Evolutionary conservation across 2,888 invertebrate species (phyloP).

Genomic region (Megaustenia siamemsis): DNA sequence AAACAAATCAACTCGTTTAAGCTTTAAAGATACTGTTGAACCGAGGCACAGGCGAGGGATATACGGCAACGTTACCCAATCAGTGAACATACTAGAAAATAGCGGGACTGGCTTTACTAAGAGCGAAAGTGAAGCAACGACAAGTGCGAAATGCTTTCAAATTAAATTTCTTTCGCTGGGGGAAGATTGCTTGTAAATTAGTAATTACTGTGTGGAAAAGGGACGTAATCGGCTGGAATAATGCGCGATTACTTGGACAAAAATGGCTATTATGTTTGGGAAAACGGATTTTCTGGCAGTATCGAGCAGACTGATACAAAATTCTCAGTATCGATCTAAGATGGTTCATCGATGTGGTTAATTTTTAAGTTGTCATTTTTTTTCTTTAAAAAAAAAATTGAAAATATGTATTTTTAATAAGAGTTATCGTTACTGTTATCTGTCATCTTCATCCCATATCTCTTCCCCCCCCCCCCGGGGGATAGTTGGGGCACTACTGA

Average conservation of each 20-base stretch:
- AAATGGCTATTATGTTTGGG: constrained; percentile 40
- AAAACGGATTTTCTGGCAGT: constrained; percentile 22
- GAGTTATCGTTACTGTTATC: not conserved
- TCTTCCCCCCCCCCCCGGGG: too few species aligned
- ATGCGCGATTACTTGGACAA: constrained; percentile 26
- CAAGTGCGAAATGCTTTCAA: not conserved
- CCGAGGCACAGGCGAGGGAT: too few species aligned
- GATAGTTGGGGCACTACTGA: too few species aligned
- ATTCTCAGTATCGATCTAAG: constrained; percentile 36
- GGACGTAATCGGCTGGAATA: constrained; percentile 35
- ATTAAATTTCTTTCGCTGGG: constrained; percentile 29
- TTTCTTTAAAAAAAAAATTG: not conserved
- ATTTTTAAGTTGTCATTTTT: not conserved
- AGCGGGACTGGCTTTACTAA: too few species aligned
- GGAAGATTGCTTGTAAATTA: constrained; percentile 20
- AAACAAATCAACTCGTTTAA: too few species aligned
- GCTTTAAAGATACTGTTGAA: too few species aligned
- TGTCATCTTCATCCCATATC: not conserved
- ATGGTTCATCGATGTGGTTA: not conserved
- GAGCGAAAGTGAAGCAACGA: too few species aligned
- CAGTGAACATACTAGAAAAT: too few species aligned
- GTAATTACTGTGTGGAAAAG: constrained; percentile 30
- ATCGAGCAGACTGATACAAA: constrained; percentile 18
- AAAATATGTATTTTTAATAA: not conserved
- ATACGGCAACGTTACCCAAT: too few species aligned